Base-by-base conservation (phyloP, 1,140 invertebrate species). In the Bombyx mandarina region DNA sequence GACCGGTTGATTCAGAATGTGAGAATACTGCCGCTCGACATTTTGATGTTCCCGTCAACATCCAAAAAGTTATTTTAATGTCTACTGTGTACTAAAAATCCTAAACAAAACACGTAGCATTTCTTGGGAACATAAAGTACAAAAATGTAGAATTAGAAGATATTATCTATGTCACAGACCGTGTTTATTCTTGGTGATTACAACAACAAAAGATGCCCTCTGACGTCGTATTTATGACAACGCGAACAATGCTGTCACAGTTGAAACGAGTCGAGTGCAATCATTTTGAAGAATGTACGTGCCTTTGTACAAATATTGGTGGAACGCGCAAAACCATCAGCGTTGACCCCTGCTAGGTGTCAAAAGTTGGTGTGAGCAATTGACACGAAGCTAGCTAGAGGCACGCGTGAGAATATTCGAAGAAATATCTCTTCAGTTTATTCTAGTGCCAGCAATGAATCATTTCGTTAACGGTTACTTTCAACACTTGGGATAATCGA, bases 361-460 rank as follows among this genome's bases (percentile, higher is more conserved):
- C 80, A 77, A 79, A 80, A 74, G 65, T 70, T 67, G 62, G 70
- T 69, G 68, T 66, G 59, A 71, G 69, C 74, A 77, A 82, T 79
- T 81, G 77, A 79, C 79, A 75, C 74, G 67, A 60, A 65, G 64
- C 62, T 68, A 65, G 64, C 62, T 68, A 62, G 54, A 58, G 66
- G 72, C 71, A 73, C 76, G 77, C 79, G 82, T 86, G 82, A 81
- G 82, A 86, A 86, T 77, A 78, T 83, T 73, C 81, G 71, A 75
- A 84, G 77, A 83, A 82, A 83, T 78, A 81, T 66, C 69, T 69
- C 69, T 69, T 67, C 62, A 73, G 80, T 81, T 80, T 82, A 73
- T 82, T 77, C 75, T 81, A 79, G 75, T 71, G 66, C 70, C 67
- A 62, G 78, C 75, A 81, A 83, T 86, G 79, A 86, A 79, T 86